Evolutionary conservation across 1,140 invertebrate species (phyloP).

Genomic region (Brachionus paranguensis): DNA sequence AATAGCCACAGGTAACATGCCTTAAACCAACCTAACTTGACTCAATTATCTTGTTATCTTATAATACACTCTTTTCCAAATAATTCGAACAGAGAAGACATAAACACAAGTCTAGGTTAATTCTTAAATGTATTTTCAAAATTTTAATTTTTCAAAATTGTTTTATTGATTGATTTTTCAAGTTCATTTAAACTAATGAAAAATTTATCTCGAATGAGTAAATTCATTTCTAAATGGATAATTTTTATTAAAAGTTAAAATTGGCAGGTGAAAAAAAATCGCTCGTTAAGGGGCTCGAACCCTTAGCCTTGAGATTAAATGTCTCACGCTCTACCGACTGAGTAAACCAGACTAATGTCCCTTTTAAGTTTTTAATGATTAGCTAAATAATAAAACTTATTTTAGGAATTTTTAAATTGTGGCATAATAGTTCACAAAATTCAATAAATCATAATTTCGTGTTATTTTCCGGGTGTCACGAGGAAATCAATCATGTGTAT

Average conservation of each 20-base stretch:
- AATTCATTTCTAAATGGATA: not conserved
- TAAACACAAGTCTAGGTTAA: not conserved
- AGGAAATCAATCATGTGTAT: not conserved
- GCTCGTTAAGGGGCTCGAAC: conserved; percentile 19
- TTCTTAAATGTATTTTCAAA: not conserved
- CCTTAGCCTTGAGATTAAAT: conserved; percentile 15
- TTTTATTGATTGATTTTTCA: not conserved
- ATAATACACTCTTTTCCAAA: not conserved
- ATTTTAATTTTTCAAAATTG: not conserved
- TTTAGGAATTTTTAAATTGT: not conserved
- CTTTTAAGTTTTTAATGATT: not conserved
- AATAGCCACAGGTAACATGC: not conserved
- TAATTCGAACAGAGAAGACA: not conserved
- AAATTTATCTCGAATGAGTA: not conserved
- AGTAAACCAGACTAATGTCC: not conserved
- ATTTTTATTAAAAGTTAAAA: not conserved
- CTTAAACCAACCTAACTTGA: not conserved
- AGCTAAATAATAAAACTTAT: not conserved
- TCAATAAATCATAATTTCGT: not conserved
- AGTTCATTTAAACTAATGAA: not conserved
- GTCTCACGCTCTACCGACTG: conserved; percentile 21
- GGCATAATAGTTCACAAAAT: not conserved
- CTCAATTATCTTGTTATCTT: not conserved
- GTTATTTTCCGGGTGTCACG: not conserved
- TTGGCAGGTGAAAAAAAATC: not conserved